phyloP scores from a whole-genome alignment of 1,140 invertebrate genomes.

The Megalonaias nervosa region DNA sequence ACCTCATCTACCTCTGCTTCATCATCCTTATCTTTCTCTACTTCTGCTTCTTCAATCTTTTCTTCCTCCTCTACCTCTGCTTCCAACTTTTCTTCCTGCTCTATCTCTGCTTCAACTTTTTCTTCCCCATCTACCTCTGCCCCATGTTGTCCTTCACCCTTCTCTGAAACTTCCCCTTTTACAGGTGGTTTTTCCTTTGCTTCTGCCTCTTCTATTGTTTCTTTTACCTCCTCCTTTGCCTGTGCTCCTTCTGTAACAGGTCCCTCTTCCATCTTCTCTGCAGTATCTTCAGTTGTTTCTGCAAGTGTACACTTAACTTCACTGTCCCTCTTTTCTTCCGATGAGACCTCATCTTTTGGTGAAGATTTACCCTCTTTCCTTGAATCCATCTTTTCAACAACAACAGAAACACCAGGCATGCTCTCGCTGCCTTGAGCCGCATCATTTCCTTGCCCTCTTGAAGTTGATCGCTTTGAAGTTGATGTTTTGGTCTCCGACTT shows the following conservation, averaged over 20 bases:
- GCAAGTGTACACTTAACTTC: background rate
- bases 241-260: background rate
- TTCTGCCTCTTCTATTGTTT: background rate
- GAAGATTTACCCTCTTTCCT: constrained; percentile 9
- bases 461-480: constrained; percentile 10
- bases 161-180: background rate
- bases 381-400: background rate
- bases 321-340: constrained; percentile 2
- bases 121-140: constrained; percentile 6
- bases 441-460: background rate
- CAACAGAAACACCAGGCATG: background rate
- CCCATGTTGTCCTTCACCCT: constrained; percentile 1
- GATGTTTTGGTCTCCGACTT: constrained; percentile 21
- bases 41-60: background rate
- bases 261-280: constrained; percentile 5
- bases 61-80: background rate
- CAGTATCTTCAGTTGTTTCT: constrained; percentile 1
- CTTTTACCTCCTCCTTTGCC: constrained; percentile 4
- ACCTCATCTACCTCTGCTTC: constrained; percentile 17
- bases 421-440: background rate
- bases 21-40: constrained; percentile 18
- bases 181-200: background rate
- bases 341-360: constrained; percentile 2
- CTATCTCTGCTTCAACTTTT: constrained; percentile 12
- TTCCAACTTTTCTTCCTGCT: constrained; percentile 2